Evolutionary conservation across 2,797 vertebrate genomes (phyloP).

Genomic region (Urosaurus nigricauda): DNA sequence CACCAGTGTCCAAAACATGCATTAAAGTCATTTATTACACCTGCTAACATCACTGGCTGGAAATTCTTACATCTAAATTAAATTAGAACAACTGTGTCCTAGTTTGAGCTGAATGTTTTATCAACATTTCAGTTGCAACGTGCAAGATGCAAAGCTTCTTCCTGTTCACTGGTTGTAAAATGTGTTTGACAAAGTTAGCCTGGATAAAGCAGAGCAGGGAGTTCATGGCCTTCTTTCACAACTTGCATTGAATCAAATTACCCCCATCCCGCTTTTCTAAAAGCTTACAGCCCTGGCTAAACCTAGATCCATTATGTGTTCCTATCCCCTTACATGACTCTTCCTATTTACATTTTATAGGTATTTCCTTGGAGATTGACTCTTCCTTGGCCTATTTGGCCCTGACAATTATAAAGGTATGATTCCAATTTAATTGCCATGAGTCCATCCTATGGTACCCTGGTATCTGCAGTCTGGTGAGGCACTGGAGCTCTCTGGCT

Average conservation of each 20-base stretch:
- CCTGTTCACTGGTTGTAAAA: neutral
- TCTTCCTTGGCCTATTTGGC: neutral
- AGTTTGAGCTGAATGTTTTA: neutral
- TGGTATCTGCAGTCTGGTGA: no score
- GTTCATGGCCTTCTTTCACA: neutral
- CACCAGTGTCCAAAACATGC: constrained; percentile 15
- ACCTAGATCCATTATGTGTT: neutral
- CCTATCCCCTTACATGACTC: no score
- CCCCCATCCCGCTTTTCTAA: neutral
- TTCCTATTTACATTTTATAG: neutral
- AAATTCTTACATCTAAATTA: neutral
- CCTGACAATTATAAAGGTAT: neutral
- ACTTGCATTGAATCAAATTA: neutral
- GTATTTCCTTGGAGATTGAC: neutral
- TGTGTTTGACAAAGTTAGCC: neutral
- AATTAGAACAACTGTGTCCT: neutral
- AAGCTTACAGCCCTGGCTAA: neutral
- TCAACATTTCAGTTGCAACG: constrained; percentile 7
- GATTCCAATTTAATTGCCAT: no score
- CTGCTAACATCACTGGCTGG: neutral
- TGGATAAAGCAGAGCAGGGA: neutral
- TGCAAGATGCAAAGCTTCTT: neutral
- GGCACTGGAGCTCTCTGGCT: no score
- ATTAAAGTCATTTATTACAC: constrained; percentile 23
- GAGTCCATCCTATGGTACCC: no score